phyloP scores from a whole-genome alignment of 2,888 invertebrate genomes.

The Bimastos eiseni region DNA sequence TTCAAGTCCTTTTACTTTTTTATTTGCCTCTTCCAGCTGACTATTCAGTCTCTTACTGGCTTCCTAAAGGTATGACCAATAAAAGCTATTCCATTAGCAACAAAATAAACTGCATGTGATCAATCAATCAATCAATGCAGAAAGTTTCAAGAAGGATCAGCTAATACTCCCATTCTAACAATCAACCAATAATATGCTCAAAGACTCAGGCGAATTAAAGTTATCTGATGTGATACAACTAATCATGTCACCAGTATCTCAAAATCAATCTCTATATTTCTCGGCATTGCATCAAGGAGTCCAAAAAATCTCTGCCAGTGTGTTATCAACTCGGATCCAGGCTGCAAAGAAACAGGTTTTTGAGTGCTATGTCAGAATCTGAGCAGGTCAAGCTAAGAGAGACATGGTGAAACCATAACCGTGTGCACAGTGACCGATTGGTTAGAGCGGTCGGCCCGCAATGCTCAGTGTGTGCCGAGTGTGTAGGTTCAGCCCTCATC shows the following conservation, averaged over 20 bases:
- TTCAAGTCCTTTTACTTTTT: slow-evolving; percentile 6
- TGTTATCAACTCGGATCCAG: not conserved
- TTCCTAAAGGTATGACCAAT: not conserved
- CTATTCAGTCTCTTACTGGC: not conserved
- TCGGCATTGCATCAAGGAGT: not conserved
- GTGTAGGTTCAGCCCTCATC: too few relatives aligned
- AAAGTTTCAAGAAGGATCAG: not conserved
- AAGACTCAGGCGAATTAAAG: not conserved
- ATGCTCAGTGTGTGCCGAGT: too few relatives aligned
- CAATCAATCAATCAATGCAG: not conserved
- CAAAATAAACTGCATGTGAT: not conserved
- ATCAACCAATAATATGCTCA: not conserved
- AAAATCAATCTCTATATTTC: not conserved
- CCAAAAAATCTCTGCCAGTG: not conserved
- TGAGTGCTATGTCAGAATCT: not conserved
- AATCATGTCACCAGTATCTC: not conserved
- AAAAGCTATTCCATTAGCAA: not conserved
- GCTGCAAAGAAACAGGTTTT: not conserved
- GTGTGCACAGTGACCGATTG: too few relatives aligned
- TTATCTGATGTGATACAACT: not conserved
- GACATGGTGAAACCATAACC: not conserved
- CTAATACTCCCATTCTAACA: not conserved
- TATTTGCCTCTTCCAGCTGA: not conserved
- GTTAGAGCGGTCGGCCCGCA: too few relatives aligned
- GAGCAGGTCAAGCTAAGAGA: not conserved